Base-by-base conservation (phyloP, 2,888 invertebrate species). In the Chrysolina oricalcia region DNA sequence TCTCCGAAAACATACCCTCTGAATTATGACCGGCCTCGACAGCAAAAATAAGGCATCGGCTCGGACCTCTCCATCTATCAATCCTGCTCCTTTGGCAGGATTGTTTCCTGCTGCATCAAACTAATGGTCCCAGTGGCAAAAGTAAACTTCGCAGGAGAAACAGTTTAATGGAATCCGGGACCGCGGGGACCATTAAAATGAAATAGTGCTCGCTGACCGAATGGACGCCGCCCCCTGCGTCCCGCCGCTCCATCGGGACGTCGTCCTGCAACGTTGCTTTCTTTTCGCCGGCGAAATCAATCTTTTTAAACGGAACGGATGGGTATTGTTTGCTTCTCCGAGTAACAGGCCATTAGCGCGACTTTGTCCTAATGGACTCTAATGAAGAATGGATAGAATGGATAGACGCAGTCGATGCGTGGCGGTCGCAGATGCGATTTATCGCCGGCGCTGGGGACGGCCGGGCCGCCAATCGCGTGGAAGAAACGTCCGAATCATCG, bases 151-250 rank as follows among this genome's bases (percentile, higher is more conserved):
- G 87, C 87, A 86, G 86, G 88, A 89, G 89, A 89, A 90, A 89
- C 90, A 89, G 89, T 90, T 90, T 91, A 90, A 90, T 91, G 90
- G 90, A 90, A 90, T 90, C 89, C 89, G 87, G 89, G 89, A 87
- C 88, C 89, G 88, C 87, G 87, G 90, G 89, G 89, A 89, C 90
- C 90, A 90, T 90, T 90, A 90, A 90, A 90, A 90, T 91, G 90
- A 91, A 90, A 90, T 90, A 90, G 87, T 89, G 85, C 84, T 81
- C 84, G 83, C 84, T 82, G 83, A 83, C 83, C 82, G 84, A 83
- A 83, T 80, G 79, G 81, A 82, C 80, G 81, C 79, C 79, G 72
- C 78, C 67, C 77, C 72, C 75, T 78, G 75, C 74, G 63, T 74
- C 75, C 72, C 76, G 76, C 75, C 77, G 68, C 62, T 73, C 73